Conservation (phyloP, 2,888 invertebrate genomes). For the Choreutis nemorana region DNA sequence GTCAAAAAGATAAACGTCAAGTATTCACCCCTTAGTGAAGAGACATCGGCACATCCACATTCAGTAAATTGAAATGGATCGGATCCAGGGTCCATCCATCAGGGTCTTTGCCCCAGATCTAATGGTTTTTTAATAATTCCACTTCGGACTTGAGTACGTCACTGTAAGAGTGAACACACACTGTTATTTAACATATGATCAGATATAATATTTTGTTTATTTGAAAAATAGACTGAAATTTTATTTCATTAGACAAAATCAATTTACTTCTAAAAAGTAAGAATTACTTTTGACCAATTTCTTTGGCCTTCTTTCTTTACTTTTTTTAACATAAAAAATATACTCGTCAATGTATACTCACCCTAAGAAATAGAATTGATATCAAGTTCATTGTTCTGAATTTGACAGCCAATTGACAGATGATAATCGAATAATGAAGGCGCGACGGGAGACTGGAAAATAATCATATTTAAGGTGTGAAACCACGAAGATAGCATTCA, state of each 20-base stretch:
- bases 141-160: slow-evolving; percentile 35
- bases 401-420: slow-evolving; percentile 59
- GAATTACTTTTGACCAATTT: no score
- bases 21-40: slow-evolving; percentile 48
- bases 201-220: no score
- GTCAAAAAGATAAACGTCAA: neutral
- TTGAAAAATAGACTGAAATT: no score
- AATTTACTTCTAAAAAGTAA: no score
- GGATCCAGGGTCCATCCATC: slow-evolving; percentile 60
- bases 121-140: slow-evolving; percentile 65
- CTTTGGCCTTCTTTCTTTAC: no score
- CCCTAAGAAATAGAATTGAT: slow-evolving; percentile 42
- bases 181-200: no score
- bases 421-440: slow-evolving; percentile 39
- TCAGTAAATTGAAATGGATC: slow-evolving; percentile 57
- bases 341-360: slow-evolving; percentile 16
- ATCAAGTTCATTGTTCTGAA: slow-evolving; percentile 46
- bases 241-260: no score
- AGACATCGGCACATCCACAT: slow-evolving; percentile 40
- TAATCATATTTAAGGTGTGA: slow-evolving; percentile 22
- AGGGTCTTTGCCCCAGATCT: slow-evolving; percentile 46
- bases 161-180: slow-evolving; percentile 1
- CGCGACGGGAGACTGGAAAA: slow-evolving; percentile 17
- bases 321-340: no score
- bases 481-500: slow-evolving; percentile 12